Evolutionary conservation across 2,797 vertebrate genomes (phyloP), one percentile per base, ranked within the genome.

Genomic region (Siniperca undulata): DNA sequence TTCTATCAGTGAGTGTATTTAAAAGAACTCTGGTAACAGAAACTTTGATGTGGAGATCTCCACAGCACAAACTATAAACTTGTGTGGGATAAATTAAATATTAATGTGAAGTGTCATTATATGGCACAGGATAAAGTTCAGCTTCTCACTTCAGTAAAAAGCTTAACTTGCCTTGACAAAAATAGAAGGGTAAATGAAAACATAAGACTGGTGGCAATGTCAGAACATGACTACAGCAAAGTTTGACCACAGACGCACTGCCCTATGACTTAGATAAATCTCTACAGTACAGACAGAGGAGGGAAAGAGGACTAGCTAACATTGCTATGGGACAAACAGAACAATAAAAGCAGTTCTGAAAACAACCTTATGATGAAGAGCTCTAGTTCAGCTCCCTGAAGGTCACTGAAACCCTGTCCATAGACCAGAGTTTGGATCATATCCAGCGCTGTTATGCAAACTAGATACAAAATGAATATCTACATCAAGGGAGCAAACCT

Each of bases 371-470:
- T 59, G 40, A 74, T 62, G 14, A 78, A 60, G 36, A 40, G 52
- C 27, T 71, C 56, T 56, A 70, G 82, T 55, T 73, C 36, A 66
- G 46, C 67, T 53, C 40, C 55, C 24, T 60, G 74, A 84, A 88
- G 65, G 82, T 76, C 86, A 91, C 7, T 27, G 71, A 71, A 36
- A 73, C 59, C 67, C 65, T 75, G 66, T 55, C 65, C 42, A 65
- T 8, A 46, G 30, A 40, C 48, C 17, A 34, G 38, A 81, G 38
- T 66, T 62, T 82, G 86, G 77, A 73, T 84, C 19, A 5, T n/a
- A 56, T 67, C 74, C 79, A 89, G 78, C 17, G 7, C 50, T 50
- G 24, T 74, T 80, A 65, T 52, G 52, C 42, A 85, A 83, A 66
- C 61, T 66, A 48, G 22, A 34, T 14, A 44, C 42, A 44, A 44